A percentile compares a stretch with the other conserved stretches of the same genome.
phyloP scores from a whole-genome alignment of 2,113 vertebrate species.

The Neolamprologus variostigma region DNA sequence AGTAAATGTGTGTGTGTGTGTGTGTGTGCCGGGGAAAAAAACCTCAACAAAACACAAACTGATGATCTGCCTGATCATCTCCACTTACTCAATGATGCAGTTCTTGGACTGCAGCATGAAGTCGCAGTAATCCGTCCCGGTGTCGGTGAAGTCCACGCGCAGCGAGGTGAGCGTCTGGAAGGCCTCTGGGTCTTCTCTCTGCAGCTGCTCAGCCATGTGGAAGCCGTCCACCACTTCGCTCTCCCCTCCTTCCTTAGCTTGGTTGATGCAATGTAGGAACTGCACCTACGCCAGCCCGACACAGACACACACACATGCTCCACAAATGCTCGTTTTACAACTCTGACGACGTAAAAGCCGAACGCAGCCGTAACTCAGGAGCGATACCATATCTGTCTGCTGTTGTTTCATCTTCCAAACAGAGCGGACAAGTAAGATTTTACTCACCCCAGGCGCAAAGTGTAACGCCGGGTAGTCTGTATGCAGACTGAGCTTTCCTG shows the following conservation, averaged over 20 bases:
- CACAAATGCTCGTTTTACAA: not conserved
- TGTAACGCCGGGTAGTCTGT: constrained; percentile 90
- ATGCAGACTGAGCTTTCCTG: constrained; percentile 82
- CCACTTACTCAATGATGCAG: constrained; percentile 84
- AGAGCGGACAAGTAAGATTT: not conserved
- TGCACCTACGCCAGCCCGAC: constrained; percentile 75
- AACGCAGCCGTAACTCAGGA: not conserved
- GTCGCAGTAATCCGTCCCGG: constrained; percentile 86
- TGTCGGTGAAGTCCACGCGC: constrained; percentile 82
- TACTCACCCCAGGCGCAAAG: constrained; percentile 88
- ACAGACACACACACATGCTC: not conserved
- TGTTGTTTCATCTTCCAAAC: not conserved
- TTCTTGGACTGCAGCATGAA: constrained; percentile 90
- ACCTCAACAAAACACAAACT: not conserved
- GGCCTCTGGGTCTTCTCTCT: constrained; percentile 77
- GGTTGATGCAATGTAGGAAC: constrained; percentile 87
- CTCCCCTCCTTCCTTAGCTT: constrained; percentile 81
- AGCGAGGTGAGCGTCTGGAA: constrained; percentile 79
- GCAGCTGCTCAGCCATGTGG: constrained; percentile 75
- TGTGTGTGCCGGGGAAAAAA: not conserved
- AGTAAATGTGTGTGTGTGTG: not conserved
- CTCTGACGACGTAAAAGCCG: not conserved
- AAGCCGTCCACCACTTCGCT: constrained; percentile 88
- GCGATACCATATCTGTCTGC: not conserved
- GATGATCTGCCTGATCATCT: not conserved